Evolutionary conservation across 2,113 vertebrate species (phyloP).

Genomic region (Perccottus glenii): DNA sequence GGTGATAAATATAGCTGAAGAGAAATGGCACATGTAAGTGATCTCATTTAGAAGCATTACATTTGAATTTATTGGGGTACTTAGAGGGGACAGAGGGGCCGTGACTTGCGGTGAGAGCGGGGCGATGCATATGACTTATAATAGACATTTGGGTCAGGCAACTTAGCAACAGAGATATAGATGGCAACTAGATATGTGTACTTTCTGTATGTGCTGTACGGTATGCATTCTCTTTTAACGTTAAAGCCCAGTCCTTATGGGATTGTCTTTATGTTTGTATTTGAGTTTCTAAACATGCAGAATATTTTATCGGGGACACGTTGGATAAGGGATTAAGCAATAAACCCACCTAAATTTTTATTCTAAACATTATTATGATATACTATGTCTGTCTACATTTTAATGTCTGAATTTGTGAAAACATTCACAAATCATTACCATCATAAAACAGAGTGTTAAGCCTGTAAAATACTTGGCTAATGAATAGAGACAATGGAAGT

Average conservation of each 20-base stretch:
- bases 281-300: background rate
- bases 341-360: conserved; percentile 3
- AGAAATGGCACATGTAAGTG: conserved; percentile 84
- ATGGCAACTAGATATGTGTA: background rate
- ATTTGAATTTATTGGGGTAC: conserved; percentile 83
- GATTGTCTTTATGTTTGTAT: background rate
- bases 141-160: conserved; percentile 43
- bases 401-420: conserved; percentile 21
- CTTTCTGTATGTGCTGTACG: background rate
- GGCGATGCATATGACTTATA: conserved; percentile 68
- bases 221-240: conserved; percentile 5
- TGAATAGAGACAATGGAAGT: conserved; percentile 19
- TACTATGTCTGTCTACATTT: conserved; percentile 17
- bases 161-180: conserved; percentile 11
- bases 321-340: conserved; percentile 10
- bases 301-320: conserved; percentile 11
- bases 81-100: conserved; percentile 78
- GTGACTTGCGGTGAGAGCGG: conserved; percentile 59
- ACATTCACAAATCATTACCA: conserved; percentile 41
- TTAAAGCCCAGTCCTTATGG: background rate
- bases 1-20: conserved; percentile 81
- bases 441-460: conserved; percentile 47
- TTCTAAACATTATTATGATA: conserved; percentile 17
- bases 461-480: conserved; percentile 20
- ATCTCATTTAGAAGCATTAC: conserved; percentile 82